A percentile compares a stretch with the other conserved stretches of the same genome.
phyloP scores from a whole-genome alignment of 2,113 vertebrate species.

The Aplodontia rufa region DNA sequence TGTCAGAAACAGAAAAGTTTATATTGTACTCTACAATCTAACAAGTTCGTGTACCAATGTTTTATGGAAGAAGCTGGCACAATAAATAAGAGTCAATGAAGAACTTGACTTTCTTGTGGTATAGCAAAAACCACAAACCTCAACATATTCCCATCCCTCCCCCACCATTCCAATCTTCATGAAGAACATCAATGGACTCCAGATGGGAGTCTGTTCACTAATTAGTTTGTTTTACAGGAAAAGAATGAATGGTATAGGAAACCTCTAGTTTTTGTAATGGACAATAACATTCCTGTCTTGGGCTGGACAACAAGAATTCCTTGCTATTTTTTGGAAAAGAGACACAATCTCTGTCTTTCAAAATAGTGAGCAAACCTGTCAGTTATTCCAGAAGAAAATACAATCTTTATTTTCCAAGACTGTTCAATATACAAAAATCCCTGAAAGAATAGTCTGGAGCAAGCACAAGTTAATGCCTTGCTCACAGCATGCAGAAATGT shows the following conservation, averaged over 20 bases:
- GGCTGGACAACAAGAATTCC: neutral
- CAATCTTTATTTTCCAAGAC: neutral
- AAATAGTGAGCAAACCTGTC: neutral
- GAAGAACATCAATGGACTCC: neutral
- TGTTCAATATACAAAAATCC: neutral
- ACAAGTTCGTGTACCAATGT: neutral
- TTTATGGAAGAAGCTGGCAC: neutral
- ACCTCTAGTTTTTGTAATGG: neutral
- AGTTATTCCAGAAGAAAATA: neutral
- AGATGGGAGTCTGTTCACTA: neutral
- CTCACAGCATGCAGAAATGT: neutral
- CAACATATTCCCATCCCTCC: neutral
- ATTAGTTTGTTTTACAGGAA: neutral
- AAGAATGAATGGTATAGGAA: neutral
- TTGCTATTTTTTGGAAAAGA: neutral
- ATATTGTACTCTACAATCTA: neutral
- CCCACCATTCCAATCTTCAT: neutral
- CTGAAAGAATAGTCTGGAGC: neutral
- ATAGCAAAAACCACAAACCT: neutral
- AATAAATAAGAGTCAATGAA: neutral
- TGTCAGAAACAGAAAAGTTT: neutral
- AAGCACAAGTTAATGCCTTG: neutral
- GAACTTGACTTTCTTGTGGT: neutral
- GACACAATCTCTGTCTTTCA: neutral
- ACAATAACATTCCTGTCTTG: neutral